These are phyloP conservation scores for Corynorhinus townsendii DNA, from an alignment of 2,113 vertebrate genomes.

Conservation along the genomic window DNA sequence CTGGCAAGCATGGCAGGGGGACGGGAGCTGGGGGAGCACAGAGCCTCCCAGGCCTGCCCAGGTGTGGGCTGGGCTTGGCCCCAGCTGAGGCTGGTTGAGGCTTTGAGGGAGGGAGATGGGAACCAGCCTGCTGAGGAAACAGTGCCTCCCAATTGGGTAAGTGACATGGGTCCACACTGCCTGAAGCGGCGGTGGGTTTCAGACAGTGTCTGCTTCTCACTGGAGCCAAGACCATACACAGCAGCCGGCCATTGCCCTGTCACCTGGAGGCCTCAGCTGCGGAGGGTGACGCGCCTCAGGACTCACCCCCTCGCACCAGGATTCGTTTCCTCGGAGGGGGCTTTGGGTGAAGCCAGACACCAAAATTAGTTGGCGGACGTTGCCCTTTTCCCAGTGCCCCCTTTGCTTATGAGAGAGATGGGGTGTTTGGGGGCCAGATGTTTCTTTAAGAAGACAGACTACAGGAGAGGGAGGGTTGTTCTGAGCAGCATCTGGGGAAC, in stretches of 20 bases:
- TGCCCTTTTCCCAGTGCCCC: background rate
- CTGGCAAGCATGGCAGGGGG: background rate
- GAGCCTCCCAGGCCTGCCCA: background rate
- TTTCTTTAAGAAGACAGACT: background rate
- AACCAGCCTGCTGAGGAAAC: background rate
- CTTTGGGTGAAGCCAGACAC: background rate
- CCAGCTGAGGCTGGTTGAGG: background rate
- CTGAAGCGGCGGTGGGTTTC: no score
- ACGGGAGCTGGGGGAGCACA: background rate
- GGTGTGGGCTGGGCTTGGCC: background rate
- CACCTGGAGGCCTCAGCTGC: background rate
- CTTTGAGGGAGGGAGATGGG: background rate
- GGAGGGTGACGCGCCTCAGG: fast-evolving
- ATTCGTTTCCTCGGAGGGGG: background rate
- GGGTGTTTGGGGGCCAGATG: background rate
- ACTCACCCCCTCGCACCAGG: background rate
- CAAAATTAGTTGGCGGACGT: no score
- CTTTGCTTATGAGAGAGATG: background rate
- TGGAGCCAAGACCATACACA: background rate
- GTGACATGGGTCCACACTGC: fast-evolving
- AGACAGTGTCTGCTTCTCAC: background rate
- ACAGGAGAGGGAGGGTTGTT: background rate
- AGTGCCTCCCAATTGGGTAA: fast-evolving
- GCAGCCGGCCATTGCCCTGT: fast-evolving
- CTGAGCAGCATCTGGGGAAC: background rate